phyloP scores from a whole-genome alignment of 2,113 vertebrate species.

The Apeltes quadracus region DNA sequence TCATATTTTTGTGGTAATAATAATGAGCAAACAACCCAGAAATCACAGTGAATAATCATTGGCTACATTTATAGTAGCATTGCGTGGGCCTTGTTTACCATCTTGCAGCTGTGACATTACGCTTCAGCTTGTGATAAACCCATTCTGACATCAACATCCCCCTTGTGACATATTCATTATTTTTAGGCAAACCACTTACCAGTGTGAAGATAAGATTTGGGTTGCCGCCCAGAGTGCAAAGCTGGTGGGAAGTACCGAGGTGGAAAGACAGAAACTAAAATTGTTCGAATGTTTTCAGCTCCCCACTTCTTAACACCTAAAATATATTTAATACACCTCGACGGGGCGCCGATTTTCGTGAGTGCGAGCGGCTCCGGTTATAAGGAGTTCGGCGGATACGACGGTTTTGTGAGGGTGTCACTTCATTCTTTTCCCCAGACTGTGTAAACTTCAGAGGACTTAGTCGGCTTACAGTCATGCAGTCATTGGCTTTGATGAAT shows the following conservation, averaged over 20 bases:
- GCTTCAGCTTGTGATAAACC: conserved; percentile 11
- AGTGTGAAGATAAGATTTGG: not conserved
- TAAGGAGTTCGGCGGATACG: not conserved
- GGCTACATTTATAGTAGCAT: not conserved
- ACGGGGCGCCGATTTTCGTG: not conserved
- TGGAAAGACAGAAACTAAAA: not conserved
- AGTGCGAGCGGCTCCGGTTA: not conserved
- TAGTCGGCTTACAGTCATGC: not conserved
- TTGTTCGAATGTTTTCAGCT: not conserved
- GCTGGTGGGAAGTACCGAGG: not conserved
- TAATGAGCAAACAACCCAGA: not conserved
- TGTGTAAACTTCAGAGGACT: conserved; percentile 18
- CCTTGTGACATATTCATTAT: conserved; percentile 11
- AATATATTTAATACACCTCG: not conserved
- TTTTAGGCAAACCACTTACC: conserved; percentile 14
- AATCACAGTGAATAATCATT: not conserved
- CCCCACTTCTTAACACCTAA: not conserved
- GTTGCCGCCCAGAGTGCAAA: not conserved
- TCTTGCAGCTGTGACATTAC: conserved; percentile 1
- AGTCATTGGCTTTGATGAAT: conserved; percentile 30
- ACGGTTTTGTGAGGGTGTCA: not conserved
- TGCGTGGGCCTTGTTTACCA: not conserved
- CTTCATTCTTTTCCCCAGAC: not conserved
- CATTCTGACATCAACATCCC: conserved; percentile 14
- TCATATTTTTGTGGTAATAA: no score